These are phyloP conservation scores for Phengaris arion DNA, from an alignment of 2,888 invertebrate species.

Conservation along the genomic window DNA sequence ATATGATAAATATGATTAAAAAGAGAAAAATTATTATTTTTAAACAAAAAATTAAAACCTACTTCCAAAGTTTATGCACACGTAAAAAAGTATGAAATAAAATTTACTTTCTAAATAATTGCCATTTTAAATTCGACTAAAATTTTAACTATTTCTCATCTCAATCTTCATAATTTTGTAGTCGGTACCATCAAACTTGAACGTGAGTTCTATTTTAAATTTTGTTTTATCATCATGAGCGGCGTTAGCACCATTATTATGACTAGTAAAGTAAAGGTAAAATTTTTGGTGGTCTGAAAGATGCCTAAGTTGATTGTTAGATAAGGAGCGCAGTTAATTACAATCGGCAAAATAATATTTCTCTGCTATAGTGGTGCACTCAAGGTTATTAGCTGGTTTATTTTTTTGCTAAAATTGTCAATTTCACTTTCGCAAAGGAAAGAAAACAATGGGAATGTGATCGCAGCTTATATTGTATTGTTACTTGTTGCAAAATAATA, in stretches of 20 bases:
- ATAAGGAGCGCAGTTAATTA: not conserved
- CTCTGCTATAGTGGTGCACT: not conserved
- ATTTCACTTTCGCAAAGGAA: constrained; percentile 18
- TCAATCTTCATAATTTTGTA: too few species aligned
- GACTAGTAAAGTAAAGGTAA: not conserved
- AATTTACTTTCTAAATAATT: too few species aligned
- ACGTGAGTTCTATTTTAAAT: not conserved
- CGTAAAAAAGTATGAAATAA: too few species aligned
- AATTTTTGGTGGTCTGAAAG: not conserved
- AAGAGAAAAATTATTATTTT: too few species aligned
- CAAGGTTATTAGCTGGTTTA: not conserved
- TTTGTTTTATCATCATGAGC: not conserved
- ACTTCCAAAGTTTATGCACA: too few species aligned
- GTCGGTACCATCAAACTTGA: too few species aligned
- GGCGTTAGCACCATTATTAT: not conserved
- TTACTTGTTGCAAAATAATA: constrained; percentile 6
- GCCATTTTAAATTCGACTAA: too few species aligned
- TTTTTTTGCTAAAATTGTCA: constrained; percentile 10
- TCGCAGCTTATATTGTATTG: constrained; percentile 18
- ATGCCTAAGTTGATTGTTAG: not conserved
- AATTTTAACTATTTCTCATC: too few species aligned
- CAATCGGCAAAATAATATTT: not conserved
- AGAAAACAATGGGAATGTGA: constrained; percentile 15
- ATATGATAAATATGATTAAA: too few species aligned
- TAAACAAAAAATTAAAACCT: too few species aligned